Evolutionary conservation across 2,888 invertebrate species (phyloP), one percentile per base, ranked within the genome.

Genomic region (Cerceris rybyensis): DNA sequence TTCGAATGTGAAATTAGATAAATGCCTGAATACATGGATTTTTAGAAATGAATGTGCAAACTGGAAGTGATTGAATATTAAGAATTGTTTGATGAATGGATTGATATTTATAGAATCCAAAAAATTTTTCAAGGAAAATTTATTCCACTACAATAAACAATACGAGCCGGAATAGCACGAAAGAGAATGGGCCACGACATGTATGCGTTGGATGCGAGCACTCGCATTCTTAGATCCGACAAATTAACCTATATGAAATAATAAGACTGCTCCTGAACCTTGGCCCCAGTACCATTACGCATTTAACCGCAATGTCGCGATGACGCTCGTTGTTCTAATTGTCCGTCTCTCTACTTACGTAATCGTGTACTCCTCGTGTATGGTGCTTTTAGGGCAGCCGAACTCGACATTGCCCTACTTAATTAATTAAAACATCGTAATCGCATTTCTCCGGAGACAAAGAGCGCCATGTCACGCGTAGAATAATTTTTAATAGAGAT

Each of bases 221-320:
- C 43, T 70, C 43, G 60, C 71, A 76, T 83, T 80, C 72, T 79
- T 67, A 74, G 73, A 76, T 74, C 57, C 68, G 63, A 78, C 76
- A 70, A 84, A 88, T 88, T 88, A 86, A 84, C 82, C 85, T 70
- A 84, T 79, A 86, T 85, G 77, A 82, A 81, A 73, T 85, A 88
- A 85, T 86, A 85, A 82, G 80, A 65, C 68, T 85, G 86, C 80
- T 88, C 88, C 75, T 90, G 90, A 90, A 89, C 91, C 84, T 82
- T 87, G 87, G 73, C 82, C 81, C 76, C 80, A 64, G 69, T 78
- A 76, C 82, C 86, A 89, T 90, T 89, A 88, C 80, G 83, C 84
- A 89, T 79, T 91, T 89, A 88, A 88, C 86, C 79, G 83, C 83
- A 82, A 85, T 88, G 73, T 58, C 71, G 67, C 66, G 65, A 77